Conservation (phyloP, 2,888 invertebrate genomes). For the Gastrophysa polygoni region DNA sequence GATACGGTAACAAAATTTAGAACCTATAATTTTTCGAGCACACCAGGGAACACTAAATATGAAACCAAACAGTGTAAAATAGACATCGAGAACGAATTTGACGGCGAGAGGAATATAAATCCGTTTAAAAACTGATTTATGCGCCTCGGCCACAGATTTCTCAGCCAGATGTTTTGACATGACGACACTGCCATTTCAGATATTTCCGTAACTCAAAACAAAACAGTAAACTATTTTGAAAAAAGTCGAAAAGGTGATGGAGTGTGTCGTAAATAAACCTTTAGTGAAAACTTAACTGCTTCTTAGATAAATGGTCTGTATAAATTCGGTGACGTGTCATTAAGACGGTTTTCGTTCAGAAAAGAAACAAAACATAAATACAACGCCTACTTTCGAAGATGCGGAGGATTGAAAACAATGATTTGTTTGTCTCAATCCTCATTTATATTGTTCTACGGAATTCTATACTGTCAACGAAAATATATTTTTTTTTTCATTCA, state of each 20-base stretch:
- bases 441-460: no score
- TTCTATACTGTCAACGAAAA: no score
- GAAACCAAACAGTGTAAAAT: slow-evolving; percentile 18
- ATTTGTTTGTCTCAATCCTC: no score
- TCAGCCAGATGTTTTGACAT: slow-evolving; percentile 37
- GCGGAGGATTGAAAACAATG: no score
- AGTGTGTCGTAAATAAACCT: slow-evolving; percentile 29
- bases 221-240: slow-evolving; percentile 29
- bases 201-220: slow-evolving; percentile 34
- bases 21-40: slow-evolving; percentile 23
- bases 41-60: slow-evolving; percentile 23
- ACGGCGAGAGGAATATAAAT: slow-evolving; percentile 16
- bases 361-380: neutral
- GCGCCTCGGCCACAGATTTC: slow-evolving; percentile 24
- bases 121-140: slow-evolving; percentile 32
- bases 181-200: slow-evolving; percentile 28
- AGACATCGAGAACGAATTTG: slow-evolving; percentile 24
- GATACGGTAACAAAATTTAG: slow-evolving; percentile 8
- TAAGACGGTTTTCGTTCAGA: slow-evolving; percentile 1
- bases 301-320: slow-evolving; percentile 31
- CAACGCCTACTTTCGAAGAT: neutral
- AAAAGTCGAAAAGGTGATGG: slow-evolving; percentile 33
- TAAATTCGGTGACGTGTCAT: slow-evolving; percentile 20
- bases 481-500: no score
- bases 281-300: slow-evolving; percentile 35